Base-by-base conservation (phyloP, 2,888 invertebrate genomes). In the Macaria notata region DNA sequence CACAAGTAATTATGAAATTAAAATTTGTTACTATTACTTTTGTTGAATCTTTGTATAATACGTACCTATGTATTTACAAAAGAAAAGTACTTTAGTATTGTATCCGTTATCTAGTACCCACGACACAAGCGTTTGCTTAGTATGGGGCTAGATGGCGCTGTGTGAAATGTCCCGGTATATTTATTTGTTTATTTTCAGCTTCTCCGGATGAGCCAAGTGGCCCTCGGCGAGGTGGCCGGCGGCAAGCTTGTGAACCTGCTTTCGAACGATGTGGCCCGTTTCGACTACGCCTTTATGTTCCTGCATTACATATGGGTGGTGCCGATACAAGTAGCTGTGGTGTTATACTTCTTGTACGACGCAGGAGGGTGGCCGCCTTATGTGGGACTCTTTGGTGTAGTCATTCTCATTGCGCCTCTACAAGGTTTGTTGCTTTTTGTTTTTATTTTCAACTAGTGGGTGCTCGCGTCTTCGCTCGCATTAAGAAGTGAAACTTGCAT, bases 161-260 rank as follows among this genome's bases (percentile, higher is more conserved):
- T n/a, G n/a, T n/a, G n/a, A n/a, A 19, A 19, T 19, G 19, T 19
- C 19, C 19, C 19, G 7, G 33, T 2, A 36, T 36, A 36, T 6
- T 7, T 4, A 36, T 6, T 4, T 4, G 6, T 33, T 36, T 36
- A 4, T 4, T 54, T 79, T 9, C 59, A 96, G 96, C 88, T 96
- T 0, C 83, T 97, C 46, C 93, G 94, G 41, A 87, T 97, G 62
- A 96, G 95, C 72, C 94, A 95, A 77, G 93, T 93, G 3, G 94
- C 96, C 0, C 73, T 97, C 30, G 94, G 94, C 0, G 93, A 93
- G 57, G 93, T 94, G 81, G 72, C 93, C 71, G 86, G 95, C 67
- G 97, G 97, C 0, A 95, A 96, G 79, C 92, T 97, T 63, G 94
- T 97, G 31, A 97, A 97, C 81, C 84, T 97, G 52, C 80, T 97